These are phyloP conservation scores for Diceros bicornis DNA, from an alignment of 2,797 vertebrate genomes.

Conservation along the genomic window DNA sequence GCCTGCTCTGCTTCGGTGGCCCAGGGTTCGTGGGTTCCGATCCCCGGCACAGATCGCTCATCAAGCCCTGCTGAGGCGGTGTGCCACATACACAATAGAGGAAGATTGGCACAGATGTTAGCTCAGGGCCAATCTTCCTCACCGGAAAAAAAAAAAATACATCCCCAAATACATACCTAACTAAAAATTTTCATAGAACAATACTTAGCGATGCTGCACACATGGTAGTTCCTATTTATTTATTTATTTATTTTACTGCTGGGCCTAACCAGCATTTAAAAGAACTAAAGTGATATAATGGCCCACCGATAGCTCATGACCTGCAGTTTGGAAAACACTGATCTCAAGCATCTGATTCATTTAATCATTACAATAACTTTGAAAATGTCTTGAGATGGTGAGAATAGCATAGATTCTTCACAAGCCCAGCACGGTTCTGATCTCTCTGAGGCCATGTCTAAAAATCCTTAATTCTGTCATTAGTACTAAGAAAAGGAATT, in stretches of 20 bases:
- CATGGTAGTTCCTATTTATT: not conserved
- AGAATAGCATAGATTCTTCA: not conserved
- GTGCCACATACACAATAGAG: too few relatives aligned
- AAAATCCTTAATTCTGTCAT: not conserved
- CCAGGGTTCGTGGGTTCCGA: too few relatives aligned
- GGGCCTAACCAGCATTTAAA: not conserved
- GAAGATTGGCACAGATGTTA: too few relatives aligned
- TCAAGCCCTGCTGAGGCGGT: too few relatives aligned
- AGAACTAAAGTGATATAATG: not conserved
- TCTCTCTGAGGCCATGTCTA: not conserved
- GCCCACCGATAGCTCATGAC: not conserved
- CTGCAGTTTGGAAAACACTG: not conserved
- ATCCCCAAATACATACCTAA: not conserved
- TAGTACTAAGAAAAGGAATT: not conserved
- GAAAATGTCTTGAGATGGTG: not conserved
- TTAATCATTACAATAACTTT: not conserved
- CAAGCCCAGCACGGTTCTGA: not conserved
- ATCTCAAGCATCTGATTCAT: not conserved
- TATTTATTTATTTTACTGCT: slow-evolving; percentile 13
- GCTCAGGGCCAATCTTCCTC: too few relatives aligned
- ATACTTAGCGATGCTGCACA: not conserved
- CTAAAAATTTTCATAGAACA: not conserved
- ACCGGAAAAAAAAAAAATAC: too few relatives aligned
- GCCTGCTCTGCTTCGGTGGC: too few relatives aligned
- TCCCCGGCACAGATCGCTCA: too few relatives aligned